A percentile compares a stretch with the other conserved stretches of the same genome.
Conservation (phyloP, 2,113 vertebrate genomes). For the Dipodomys stephensi region DNA sequence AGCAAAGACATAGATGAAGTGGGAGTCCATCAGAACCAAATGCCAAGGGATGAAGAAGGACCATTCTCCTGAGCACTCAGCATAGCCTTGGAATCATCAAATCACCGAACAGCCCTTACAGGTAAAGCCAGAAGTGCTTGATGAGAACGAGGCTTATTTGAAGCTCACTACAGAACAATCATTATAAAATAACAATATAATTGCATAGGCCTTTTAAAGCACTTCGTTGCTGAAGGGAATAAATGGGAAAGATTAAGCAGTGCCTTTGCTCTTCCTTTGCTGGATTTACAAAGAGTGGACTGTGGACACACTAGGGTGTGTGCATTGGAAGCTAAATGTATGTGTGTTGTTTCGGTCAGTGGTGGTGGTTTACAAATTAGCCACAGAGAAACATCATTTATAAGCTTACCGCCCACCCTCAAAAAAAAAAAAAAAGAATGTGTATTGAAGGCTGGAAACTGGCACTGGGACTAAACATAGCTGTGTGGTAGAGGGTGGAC, state of each 20-base stretch:
- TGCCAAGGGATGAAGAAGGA: not conserved
- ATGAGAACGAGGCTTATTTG: not conserved
- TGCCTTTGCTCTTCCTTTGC: conserved; percentile 49
- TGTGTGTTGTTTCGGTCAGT: not conserved
- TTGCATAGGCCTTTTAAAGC: conserved; percentile 48
- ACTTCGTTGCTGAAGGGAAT: conserved; percentile 19
- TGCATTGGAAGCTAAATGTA: not conserved
- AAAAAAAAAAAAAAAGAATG: not conserved
- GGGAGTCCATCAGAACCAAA: not conserved
- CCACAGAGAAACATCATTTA: conserved; percentile 25
- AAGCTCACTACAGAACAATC: conserved; percentile 36
- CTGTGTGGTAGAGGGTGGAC: not conserved
- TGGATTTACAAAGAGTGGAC: conserved; percentile 37
- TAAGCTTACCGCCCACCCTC: conserved; percentile 32
- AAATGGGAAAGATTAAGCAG: conserved; percentile 39
- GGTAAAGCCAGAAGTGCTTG: not conserved
- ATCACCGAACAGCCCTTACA: no score
- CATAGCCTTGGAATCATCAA: fast-evolving
- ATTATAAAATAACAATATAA: conserved; percentile 58
- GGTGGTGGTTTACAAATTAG: conserved; percentile 57
- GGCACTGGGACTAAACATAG: conserved; percentile 15
- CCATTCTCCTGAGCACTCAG: not conserved
- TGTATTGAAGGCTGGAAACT: conserved; percentile 36
- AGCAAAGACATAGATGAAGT: not conserved
- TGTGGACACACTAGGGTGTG: not conserved